Conservation (phyloP, 2,888 invertebrate genomes). For the Epirrhoe tristata region DNA sequence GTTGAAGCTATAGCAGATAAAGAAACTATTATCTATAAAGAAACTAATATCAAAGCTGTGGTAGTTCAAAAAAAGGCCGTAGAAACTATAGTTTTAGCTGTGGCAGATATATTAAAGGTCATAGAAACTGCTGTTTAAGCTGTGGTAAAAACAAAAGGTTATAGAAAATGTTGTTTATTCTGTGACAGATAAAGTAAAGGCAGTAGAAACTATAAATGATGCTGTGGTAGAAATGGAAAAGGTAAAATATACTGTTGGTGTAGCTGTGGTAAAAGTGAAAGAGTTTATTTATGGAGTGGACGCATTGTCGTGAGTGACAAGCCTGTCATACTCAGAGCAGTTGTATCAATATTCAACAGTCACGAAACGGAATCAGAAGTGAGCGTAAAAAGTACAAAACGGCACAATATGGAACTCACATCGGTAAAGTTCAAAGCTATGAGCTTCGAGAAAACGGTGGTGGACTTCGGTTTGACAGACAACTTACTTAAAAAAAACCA, state of each 20-base stretch:
- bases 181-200: conserved; percentile 8
- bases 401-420: conserved; percentile 21
- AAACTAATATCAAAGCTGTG: conserved; percentile 12
- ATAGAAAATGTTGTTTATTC: conserved; percentile 5
- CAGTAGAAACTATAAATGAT: conserved; percentile 6
- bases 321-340: conserved; percentile 39
- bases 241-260: conserved; percentile 16
- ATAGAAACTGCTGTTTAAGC: conserved; percentile 7
- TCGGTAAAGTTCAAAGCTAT: not conserved
- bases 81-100: conserved; percentile 10
- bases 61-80: no score
- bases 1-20: conserved; percentile 44
- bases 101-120: not conserved
- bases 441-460: no score
- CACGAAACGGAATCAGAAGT: conserved; percentile 32
- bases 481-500: no score
- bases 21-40: not conserved
- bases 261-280: conserved; percentile 41
- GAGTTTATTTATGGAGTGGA: conserved; percentile 43
- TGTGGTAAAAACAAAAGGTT: not conserved
- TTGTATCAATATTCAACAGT: conserved; percentile 39
- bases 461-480: no score
- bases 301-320: conserved; percentile 43
- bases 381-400: conserved; percentile 17
- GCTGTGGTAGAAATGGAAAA: conserved; percentile 45